phyloP scores from a whole-genome alignment of 35 echinoderm and acorn worm species.

The Apostichopus parvimensis region DNA sequence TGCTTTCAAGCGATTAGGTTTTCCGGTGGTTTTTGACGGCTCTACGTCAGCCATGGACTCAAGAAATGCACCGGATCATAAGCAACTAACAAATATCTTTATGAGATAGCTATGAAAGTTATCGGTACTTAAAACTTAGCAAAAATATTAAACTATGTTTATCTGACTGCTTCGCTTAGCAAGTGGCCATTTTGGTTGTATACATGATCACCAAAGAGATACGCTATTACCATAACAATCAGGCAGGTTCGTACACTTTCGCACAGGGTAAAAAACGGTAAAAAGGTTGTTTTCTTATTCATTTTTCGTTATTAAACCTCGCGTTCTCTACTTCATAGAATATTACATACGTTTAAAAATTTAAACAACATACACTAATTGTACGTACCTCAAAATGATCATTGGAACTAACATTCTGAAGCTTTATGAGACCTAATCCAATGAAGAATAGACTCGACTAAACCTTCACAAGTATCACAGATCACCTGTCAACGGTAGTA shows the following conservation, averaged over 20 bases:
- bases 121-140: not conserved
- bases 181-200: constrained; percentile 60
- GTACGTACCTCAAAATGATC: no score
- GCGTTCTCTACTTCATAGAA: no score
- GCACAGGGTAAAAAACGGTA: no score
- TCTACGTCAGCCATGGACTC: constrained; percentile 59
- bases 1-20: constrained; percentile 68
- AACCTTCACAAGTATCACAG: not conserved
- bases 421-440: no score
- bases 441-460: not conserved
- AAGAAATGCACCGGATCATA: not conserved
- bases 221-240: constrained; percentile 30
- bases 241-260: not conserved
- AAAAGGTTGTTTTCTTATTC: no score
- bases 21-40: constrained; percentile 35
- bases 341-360: no score
- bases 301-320: no score
- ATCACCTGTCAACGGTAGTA: not conserved
- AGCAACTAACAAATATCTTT: not conserved
- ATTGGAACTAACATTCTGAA: no score
- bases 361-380: no score
- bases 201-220: constrained; percentile 70
- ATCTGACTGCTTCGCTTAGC: not conserved
- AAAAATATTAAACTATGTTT: constrained; percentile 15
- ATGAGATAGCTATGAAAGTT: not conserved